Conservation (phyloP, 2,888 invertebrate species). For the Ophion costatus region DNA sequence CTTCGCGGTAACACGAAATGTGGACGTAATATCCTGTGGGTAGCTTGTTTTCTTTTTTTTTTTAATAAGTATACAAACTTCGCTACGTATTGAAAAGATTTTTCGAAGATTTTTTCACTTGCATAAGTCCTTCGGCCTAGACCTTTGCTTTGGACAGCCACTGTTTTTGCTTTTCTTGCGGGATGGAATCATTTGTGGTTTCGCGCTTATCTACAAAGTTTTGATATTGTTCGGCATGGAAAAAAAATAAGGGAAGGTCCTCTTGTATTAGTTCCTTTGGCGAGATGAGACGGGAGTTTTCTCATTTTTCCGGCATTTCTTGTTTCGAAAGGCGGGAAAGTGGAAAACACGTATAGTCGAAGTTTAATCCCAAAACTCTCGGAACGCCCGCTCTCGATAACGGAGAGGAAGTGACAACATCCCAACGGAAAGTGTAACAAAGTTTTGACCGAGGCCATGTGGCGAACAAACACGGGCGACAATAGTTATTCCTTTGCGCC, state of each 20-base stretch:
- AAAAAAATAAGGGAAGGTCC: background rate
- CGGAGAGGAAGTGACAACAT: constrained; percentile 50
- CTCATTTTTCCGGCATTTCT: constrained; percentile 66
- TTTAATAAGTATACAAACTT: background rate
- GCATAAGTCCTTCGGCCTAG: too few relatives aligned
- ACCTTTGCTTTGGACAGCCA: too few relatives aligned
- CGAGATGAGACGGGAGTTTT: constrained; percentile 61
- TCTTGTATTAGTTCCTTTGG: background rate
- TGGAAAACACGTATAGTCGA: constrained; percentile 28
- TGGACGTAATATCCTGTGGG: constrained; percentile 21
- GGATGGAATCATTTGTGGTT: background rate
- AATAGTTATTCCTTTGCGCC: constrained; percentile 47
- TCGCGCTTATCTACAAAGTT: background rate
- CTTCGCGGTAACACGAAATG: constrained; percentile 7
- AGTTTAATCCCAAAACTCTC: constrained; percentile 41
- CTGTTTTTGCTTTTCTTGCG: background rate
- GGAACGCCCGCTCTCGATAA: constrained; percentile 36
- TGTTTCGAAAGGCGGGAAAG: constrained; percentile 53
- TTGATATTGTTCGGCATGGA: background rate
- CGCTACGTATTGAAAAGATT: too few relatives aligned
- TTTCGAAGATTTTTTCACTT: background rate
- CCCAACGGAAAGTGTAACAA: constrained; percentile 48
- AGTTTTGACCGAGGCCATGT: constrained; percentile 59
- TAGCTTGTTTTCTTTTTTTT: background rate
- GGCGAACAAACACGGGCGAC: constrained; percentile 57